Base-by-base conservation (phyloP, 2,113 vertebrate genomes). In the Lipophrys pholis region DNA sequence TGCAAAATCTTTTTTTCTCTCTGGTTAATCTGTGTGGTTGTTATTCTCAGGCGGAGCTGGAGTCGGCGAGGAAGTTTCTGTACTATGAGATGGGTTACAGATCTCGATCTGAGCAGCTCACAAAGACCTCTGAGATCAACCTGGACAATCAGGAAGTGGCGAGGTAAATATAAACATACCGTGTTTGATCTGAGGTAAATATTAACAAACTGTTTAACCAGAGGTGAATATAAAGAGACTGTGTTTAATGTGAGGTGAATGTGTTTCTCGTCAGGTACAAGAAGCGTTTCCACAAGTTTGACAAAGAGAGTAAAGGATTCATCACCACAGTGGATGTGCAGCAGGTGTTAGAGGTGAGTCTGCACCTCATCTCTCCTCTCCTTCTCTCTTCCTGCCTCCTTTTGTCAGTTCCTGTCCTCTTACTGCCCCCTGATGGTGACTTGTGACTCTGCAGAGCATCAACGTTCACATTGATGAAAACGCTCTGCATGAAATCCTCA, bases 71-170 rank as follows among this genome's bases (percentile, higher is more conserved):
- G 82, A 95, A 88, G 52, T 99, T 99, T 61, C 87, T 99, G 6
- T 95, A 99, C 72, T 94, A 95, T 0, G 97, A 99, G 92, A 99
- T 99, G 98, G 98, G 98, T 87, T 99, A 97, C 93, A 97, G 97
- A 87, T 95, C 96, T 16, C 96, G 96, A 7, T 95, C 95, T 1
- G 98, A 99, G 57, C 97, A 99, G 56, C 83, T 99, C 45, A 95
- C 94, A 50, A 95, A 95, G 92, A 94, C 89, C 0, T 91, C 95
- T 1, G 96, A 98, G 92, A 97, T 98, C 86, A 94, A 92, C 14
- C 94, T 99, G 0, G 61, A 80, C 41, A 92, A 95, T 69, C 84
- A 93, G 55, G 97, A 99, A 59, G 91, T 99, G 0, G 93, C 95
- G 75, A 96, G 96, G 98, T 98, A 90, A 35, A 30, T 30, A 30